Conservation (phyloP, 2,888 invertebrate species). For the Argyra leucocephala region DNA sequence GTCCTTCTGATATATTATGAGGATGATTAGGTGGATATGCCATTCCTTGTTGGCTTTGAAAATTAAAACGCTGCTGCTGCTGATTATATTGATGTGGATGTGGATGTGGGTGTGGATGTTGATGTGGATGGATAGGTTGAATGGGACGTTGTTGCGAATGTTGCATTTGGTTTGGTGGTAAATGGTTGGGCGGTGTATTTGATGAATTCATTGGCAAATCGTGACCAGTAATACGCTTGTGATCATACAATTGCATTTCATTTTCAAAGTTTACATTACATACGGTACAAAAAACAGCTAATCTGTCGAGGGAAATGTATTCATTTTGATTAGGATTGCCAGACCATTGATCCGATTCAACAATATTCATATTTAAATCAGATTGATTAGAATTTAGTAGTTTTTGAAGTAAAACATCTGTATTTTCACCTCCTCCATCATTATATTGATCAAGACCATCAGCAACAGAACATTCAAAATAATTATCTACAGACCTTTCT, state of each 20-base stretch:
- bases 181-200: conserved; percentile 10
- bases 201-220: conserved; percentile 21
- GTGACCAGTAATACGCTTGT: conserved; percentile 29
- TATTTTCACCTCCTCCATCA: conserved; percentile 24
- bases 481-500: conserved; percentile 23
- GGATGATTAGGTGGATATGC: neutral
- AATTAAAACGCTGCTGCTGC: conserved; percentile 19
- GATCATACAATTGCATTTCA: conserved; percentile 30
- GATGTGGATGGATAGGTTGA: conserved; percentile 13
- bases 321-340: conserved; percentile 42
- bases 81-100: conserved; percentile 14
- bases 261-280: conserved; percentile 41
- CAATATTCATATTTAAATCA: conserved; percentile 36
- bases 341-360: conserved; percentile 28
- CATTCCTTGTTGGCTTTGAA: conserved; percentile 16
- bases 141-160: no score
- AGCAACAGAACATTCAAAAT: conserved; percentile 29
- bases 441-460: conserved; percentile 28
- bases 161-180: neutral
- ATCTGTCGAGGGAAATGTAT: conserved; percentile 54
- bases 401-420: conserved; percentile 26
- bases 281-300: conserved; percentile 35
- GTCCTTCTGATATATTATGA: neutral
- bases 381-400: conserved; percentile 23
- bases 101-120: conserved; percentile 16